Evolutionary conservation across 2,888 invertebrate species (phyloP).

Genomic region (Chloroclystis v-ata): DNA sequence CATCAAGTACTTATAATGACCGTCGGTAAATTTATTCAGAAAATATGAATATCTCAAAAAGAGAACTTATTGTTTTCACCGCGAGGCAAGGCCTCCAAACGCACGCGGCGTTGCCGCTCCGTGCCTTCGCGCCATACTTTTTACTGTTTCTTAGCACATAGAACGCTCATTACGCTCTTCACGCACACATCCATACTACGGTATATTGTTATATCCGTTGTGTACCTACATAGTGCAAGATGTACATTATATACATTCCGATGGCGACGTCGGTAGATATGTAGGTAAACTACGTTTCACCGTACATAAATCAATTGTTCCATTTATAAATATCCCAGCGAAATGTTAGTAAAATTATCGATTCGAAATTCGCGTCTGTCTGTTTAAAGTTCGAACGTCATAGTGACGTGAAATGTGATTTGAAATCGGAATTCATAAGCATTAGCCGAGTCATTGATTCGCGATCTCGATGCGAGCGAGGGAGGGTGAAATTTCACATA

Average conservation of each 20-base stretch:
- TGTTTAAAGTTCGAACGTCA: conserved; percentile 16
- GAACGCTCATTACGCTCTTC: conserved; percentile 71
- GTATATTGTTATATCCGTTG: conserved; percentile 67
- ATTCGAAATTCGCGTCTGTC: conserved; percentile 34
- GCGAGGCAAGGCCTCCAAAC: conserved; percentile 60
- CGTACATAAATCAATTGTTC: conserved; percentile 62
- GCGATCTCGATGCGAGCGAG: background rate
- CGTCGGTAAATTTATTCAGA: conserved; percentile 40
- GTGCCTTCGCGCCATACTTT: conserved; percentile 78
- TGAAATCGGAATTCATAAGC: conserved; percentile 10
- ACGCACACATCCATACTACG: conserved; percentile 51
- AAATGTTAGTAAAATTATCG: conserved; percentile 38
- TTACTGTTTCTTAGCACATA: conserved; percentile 79
- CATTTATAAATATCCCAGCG: conserved; percentile 65
- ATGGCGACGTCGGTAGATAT: conserved; percentile 64
- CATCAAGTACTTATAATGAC: background rate
- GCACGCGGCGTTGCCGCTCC: conserved; percentile 69
- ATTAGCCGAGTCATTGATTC: conserved; percentile 16
- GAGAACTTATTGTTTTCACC: conserved; percentile 74
- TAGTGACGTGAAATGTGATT: conserved; percentile 22
- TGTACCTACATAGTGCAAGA: conserved; percentile 70
- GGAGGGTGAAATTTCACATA: background rate
- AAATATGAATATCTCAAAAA: conserved; percentile 46
- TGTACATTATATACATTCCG: conserved; percentile 72
- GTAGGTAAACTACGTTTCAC: conserved; percentile 63